phyloP scores from a whole-genome alignment of 2,888 invertebrate genomes.

The Watsonalla cultraria region DNA sequence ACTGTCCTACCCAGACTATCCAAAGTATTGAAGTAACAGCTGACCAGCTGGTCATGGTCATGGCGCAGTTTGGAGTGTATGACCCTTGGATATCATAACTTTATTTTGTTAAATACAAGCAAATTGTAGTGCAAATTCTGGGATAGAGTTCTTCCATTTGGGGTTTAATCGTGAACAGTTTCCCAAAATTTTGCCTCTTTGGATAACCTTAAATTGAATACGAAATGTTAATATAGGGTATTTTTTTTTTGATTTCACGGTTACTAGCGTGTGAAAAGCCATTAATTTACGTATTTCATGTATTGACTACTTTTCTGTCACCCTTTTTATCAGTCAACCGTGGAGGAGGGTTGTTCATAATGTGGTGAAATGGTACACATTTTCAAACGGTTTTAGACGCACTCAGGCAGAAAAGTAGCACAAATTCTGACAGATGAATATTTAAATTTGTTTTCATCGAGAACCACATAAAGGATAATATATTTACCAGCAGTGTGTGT shows the following conservation, averaged over 20 bases:
- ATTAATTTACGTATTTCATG: conserved; percentile 35
- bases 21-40: too few relatives aligned
- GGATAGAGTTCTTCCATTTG: too few relatives aligned
- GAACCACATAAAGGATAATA: neutral
- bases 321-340: conserved; percentile 43
- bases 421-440: conserved; percentile 27
- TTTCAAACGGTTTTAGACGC: conserved; percentile 51
- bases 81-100: too few relatives aligned
- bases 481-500: neutral
- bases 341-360: conserved; percentile 56
- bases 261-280: conserved; percentile 34
- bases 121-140: too few relatives aligned
- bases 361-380: conserved; percentile 56
- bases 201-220: too few relatives aligned
- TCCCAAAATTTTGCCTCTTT: too few relatives aligned
- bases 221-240: neutral
- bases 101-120: too few relatives aligned
- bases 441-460: conserved; percentile 3
- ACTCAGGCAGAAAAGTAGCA: conserved; percentile 50
- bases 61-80: too few relatives aligned
- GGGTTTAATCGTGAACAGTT: too few relatives aligned
- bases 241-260: conserved; percentile 8
- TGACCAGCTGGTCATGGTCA: too few relatives aligned
- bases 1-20: neutral
- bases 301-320: conserved; percentile 42